Percentiles rank a stretch among this genome's conserved stretches.
phyloP scores from a whole-genome alignment of 2,888 invertebrate genomes.

The Temnothorax unifasciatus region DNA sequence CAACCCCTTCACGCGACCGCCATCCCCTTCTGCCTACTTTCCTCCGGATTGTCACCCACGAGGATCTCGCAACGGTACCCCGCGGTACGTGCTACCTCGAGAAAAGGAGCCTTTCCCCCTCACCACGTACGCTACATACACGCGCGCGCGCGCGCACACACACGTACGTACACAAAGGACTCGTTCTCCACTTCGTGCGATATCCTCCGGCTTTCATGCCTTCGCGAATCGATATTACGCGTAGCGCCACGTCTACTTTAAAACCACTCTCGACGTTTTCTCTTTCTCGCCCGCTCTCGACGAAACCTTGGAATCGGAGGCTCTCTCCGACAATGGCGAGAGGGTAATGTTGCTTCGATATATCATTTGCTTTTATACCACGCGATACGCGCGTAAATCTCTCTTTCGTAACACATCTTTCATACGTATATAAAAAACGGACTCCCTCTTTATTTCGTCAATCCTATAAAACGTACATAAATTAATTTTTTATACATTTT shows the following conservation, averaged over 20 bases:
- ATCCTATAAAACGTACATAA: not conserved
- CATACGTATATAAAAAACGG: not conserved
- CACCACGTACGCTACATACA: not conserved
- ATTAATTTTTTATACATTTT: conserved; percentile 4
- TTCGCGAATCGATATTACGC: conserved; percentile 51
- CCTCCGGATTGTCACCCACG: conserved; percentile 44
- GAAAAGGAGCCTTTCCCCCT: conserved; percentile 29
- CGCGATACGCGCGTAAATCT: conserved; percentile 1
- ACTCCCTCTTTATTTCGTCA: not conserved
- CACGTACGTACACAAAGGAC: not conserved
- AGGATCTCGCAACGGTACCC: conserved; percentile 52
- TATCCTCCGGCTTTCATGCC: conserved; percentile 48
- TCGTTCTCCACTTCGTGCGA: conserved; percentile 41
- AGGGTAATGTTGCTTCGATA: conserved; percentile 33
- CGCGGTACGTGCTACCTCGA: conserved; percentile 30
- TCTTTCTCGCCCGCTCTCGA: conserved; percentile 23
- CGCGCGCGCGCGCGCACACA: too few relatives aligned
- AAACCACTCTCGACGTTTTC: conserved; percentile 51
- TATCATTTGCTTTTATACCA: conserved; percentile 32
- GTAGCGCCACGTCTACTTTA: conserved; percentile 53
- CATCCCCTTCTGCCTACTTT: conserved; percentile 46
- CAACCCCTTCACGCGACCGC: conserved; percentile 27
- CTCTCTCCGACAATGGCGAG: conserved; percentile 28
- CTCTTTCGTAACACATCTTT: not conserved
- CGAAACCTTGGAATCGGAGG: conserved; percentile 36